Conservation (phyloP, 2,113 vertebrate genomes). For the Capra hircus region DNA sequence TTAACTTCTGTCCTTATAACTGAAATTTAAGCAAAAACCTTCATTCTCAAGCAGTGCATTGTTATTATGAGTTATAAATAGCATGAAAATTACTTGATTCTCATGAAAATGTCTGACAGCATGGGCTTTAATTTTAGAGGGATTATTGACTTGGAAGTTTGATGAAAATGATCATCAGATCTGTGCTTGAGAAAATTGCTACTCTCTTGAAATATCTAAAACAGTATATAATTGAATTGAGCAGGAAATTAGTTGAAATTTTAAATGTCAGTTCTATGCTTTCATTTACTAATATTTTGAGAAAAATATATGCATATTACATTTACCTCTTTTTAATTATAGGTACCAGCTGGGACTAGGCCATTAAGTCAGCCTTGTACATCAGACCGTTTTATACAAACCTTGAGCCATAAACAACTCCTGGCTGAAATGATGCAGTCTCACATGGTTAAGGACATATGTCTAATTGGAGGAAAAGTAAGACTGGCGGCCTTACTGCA, state of each 20-base stretch:
- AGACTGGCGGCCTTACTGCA: constrained; percentile 38
- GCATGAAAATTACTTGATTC: not conserved
- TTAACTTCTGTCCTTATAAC: not conserved
- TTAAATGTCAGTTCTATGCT: not conserved
- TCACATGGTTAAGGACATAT: constrained; percentile 96
- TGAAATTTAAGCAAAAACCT: not conserved
- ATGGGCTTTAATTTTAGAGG: not conserved
- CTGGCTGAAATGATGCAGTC: constrained; percentile 96
- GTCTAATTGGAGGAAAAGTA: constrained; percentile 97
- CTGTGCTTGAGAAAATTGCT: not conserved
- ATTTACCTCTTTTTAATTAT: constrained; percentile 32
- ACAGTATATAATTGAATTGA: not conserved
- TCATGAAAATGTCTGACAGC: not conserved
- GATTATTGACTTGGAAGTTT: constrained; percentile 19
- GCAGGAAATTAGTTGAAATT: not conserved
- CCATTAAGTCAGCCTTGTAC: constrained; percentile 71
- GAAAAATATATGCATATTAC: not conserved
- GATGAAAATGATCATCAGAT: not conserved
- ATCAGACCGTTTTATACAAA: constrained; percentile 86
- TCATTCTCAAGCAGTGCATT: not conserved
- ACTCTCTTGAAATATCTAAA: not conserved
- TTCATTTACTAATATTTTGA: constrained; percentile 33
- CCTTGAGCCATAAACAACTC: constrained; percentile 88
- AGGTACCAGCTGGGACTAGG: constrained; percentile 90
- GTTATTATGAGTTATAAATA: not conserved